Percentiles rank a stretch among this genome's conserved stretches.
phyloP scores from a whole-genome alignment of 2,113 vertebrate genomes.

The Caranx ignobilis region DNA sequence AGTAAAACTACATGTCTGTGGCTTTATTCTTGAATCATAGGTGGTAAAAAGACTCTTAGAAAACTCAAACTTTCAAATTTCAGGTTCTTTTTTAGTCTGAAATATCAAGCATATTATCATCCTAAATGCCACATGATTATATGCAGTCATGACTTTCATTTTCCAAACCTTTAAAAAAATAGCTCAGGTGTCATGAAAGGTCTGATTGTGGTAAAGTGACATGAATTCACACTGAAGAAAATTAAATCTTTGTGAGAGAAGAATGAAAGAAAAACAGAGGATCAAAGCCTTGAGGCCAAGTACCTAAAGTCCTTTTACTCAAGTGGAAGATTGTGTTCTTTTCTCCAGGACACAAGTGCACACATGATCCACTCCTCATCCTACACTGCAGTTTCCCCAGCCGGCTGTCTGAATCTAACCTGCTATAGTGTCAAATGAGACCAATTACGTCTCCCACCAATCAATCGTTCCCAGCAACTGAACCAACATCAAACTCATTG shows the following conservation, averaged over 20 bases:
- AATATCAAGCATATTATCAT: neutral
- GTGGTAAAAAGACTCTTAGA: neutral
- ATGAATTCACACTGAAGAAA: neutral
- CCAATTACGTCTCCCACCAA: slow-evolving; percentile 77
- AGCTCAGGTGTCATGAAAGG: neutral
- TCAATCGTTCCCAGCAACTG: slow-evolving; percentile 83
- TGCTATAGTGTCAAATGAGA: slow-evolving; percentile 80
- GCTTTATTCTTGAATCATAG: neutral
- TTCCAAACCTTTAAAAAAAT: neutral
- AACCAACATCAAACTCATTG: slow-evolving; percentile 85
- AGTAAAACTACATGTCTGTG: neutral
- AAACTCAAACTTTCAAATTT: neutral
- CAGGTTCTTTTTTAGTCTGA: neutral
- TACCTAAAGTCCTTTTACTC: slow-evolving; percentile 17
- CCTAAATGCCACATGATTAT: neutral
- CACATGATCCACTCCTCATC: slow-evolving; percentile 66
- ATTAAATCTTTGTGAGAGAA: neutral
- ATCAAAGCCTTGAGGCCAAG: slow-evolving; percentile 7
- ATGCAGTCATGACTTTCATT: neutral
- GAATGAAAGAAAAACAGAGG: neutral
- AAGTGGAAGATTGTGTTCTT: slow-evolving; percentile 58
- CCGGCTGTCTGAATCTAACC: slow-evolving; percentile 65
- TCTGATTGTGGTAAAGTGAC: neutral
- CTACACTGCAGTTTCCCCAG: slow-evolving; percentile 44
- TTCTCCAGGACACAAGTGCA: slow-evolving; percentile 47